Percentiles rank a stretch among this genome's conserved stretches.
phyloP scores from a whole-genome alignment of 2,113 vertebrate genomes.

The Rhabdomys dilectus region DNA sequence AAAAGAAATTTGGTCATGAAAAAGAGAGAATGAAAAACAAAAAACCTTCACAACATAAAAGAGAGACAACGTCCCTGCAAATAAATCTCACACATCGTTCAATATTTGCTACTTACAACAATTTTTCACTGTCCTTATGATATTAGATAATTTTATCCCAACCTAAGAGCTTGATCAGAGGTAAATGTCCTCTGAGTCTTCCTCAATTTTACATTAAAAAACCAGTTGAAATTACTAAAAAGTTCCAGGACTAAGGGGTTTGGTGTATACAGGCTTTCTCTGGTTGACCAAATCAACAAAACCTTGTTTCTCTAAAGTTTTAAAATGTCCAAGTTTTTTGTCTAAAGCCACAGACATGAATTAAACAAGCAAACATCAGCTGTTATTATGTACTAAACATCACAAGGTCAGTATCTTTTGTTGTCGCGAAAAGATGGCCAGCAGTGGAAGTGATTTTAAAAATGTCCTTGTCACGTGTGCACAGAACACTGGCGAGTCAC shows the following conservation, averaged over 20 bases:
- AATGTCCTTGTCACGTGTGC: background rate
- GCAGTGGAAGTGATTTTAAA: background rate
- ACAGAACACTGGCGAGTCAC: background rate
- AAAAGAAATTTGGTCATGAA: conserved; percentile 52
- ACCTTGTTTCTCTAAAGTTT: background rate
- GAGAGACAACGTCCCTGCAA: fast-evolving
- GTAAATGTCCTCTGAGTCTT: background rate
- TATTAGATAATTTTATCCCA: background rate
- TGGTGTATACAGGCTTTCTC: background rate
- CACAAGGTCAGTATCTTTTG: background rate
- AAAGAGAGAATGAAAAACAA: background rate
- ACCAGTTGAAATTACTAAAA: background rate
- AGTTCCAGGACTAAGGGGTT: background rate
- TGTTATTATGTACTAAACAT: background rate
- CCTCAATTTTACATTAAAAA: conserved; percentile 23
- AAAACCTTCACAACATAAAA: background rate
- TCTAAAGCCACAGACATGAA: background rate
- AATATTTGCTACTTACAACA: conserved; percentile 28
- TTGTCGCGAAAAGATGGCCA: background rate
- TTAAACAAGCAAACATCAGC: background rate
- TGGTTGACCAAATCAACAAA: background rate
- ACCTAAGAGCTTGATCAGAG: background rate
- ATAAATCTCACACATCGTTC: background rate
- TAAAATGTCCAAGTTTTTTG: background rate
- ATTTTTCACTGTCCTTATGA: background rate